Base-by-base conservation (phyloP, 1,140 invertebrate species). In the Drosophila repletoides region DNA sequence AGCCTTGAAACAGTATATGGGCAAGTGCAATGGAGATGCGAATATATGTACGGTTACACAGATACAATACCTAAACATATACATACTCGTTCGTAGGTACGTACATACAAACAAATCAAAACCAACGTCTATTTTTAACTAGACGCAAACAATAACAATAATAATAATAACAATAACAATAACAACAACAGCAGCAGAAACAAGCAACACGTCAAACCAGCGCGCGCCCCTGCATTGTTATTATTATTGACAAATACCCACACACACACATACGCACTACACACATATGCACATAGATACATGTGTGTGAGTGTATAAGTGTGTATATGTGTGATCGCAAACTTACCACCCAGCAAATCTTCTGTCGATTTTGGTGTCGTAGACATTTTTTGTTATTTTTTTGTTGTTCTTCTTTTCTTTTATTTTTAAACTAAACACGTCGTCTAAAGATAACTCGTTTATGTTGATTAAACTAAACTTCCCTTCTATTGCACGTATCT, bases 331-430 rank as follows among this genome's bases (percentile, higher is more conserved):
- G 46, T 24, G 58, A 67, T 67, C 46, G 46, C 46, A 59, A 72
- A 84, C 80, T 84, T 84, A 84, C 80, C 80, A 72, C 80, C 80
- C 58, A 84, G 80, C 81, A 84, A 84, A 84, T 84, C 80, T 84
- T 84, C 80, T 43, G 70, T 74, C 33, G 80, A 86, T 84, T 86
- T 84, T 80, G 80, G 80, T 75, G 80, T 84, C 72, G 80, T 86
- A 76, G 80, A 84, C 80, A 84, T 84, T 79, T 79, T 86, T 76
- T 86, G 71, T 84, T 52, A 67, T 59, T 52, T 28, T 67, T 41
- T 52, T 49, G 43, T 51, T 51, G 38, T 40, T 72, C 34, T 34
- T 21, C 43, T 51, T 31, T 40, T 72, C 34, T 34, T 21, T 52
- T 55, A 33, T 67, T 55, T 71, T 72, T 52, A 41, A 63, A 58